Percentiles rank a stretch among this genome's conserved stretches.
phyloP scores from a whole-genome alignment of 2,888 invertebrate species.

The Byasa hedistus region DNA sequence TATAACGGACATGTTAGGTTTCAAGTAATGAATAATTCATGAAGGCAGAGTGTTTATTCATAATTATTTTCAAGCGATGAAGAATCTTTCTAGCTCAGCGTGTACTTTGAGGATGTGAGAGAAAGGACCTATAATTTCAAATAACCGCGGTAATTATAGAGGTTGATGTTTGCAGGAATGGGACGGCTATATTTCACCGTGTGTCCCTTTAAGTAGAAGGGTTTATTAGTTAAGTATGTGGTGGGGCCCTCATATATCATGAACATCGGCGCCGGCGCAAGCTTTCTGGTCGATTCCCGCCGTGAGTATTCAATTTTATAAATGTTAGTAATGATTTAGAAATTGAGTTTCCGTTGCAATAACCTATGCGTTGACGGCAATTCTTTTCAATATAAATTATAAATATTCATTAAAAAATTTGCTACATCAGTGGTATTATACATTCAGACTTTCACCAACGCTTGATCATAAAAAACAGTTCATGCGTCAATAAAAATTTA shows the following conservation, averaged over 20 bases:
- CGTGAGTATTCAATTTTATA: slow-evolving; percentile 54
- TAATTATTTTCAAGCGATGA: slow-evolving; percentile 28
- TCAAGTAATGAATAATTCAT: slow-evolving; percentile 28
- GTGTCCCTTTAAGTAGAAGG: slow-evolving; percentile 55
- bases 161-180: slow-evolving; percentile 35
- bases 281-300: slow-evolving; percentile 57
- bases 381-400: slow-evolving; percentile 33
- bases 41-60: slow-evolving; percentile 21
- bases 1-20: slow-evolving; percentile 28
- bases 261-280: slow-evolving; percentile 66
- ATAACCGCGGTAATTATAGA: slow-evolving; percentile 26
- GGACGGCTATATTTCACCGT: slow-evolving; percentile 55
- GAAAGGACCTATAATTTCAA: slow-evolving; percentile 19
- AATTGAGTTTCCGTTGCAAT: slow-evolving; percentile 30
- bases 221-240: slow-evolving; percentile 68
- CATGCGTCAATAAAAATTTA: slow-evolving; percentile 60
- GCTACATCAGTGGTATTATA: slow-evolving; percentile 38
- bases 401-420: slow-evolving; percentile 35
- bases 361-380: slow-evolving; percentile 29
- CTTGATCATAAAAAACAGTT: slow-evolving; percentile 51
- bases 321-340: slow-evolving; percentile 39
- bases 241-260: slow-evolving; percentile 70
- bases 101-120: slow-evolving; percentile 20
- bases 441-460: slow-evolving; percentile 54
- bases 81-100: slow-evolving; percentile 11